phyloP scores from a whole-genome alignment of 37 sponge, comb jelly and placozoan species.

The Halisarca cf. caerulea region DNA sequence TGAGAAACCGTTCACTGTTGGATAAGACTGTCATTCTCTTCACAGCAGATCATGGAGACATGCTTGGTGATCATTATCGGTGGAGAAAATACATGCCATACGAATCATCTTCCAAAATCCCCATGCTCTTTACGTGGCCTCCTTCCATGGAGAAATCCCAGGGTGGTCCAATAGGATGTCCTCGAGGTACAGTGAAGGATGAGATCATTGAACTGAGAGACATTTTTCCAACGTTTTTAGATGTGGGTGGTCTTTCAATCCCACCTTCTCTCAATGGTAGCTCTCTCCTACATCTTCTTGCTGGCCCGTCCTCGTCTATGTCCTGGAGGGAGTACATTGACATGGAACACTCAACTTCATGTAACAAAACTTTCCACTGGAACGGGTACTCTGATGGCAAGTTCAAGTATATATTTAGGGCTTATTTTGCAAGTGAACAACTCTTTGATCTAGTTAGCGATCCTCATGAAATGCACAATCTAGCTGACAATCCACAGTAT shows the following conservation, averaged over 20 bases:
- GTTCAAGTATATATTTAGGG: slow-evolving; percentile 61
- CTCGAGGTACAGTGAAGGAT: slow-evolving; percentile 37
- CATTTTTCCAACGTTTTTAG: slow-evolving; percentile 68
- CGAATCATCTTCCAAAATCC: slow-evolving; percentile 61
- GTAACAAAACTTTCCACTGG: slow-evolving; percentile 73
- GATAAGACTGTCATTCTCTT: slow-evolving; percentile 62
- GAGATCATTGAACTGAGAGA: slow-evolving; percentile 61
- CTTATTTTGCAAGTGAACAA: slow-evolving; percentile 70
- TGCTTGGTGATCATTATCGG: slow-evolving; percentile 77
- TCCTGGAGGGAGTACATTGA: slow-evolving; percentile 58
- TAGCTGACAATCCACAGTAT: slow-evolving; percentile 37
- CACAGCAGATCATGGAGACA: slow-evolving; percentile 79
- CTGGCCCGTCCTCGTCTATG: background rate
- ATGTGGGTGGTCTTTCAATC: slow-evolving; percentile 32
- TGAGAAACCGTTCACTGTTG: slow-evolving; percentile 28
- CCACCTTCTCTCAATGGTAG: slow-evolving; percentile 52
- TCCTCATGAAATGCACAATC: slow-evolving; percentile 49
- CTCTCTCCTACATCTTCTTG: slow-evolving; percentile 30
- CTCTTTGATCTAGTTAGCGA: slow-evolving; percentile 60
- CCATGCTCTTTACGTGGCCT: slow-evolving; percentile 66
- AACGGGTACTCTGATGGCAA: slow-evolving; percentile 69
- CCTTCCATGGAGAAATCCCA: slow-evolving; percentile 15
- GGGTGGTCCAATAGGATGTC: slow-evolving; percentile 26
- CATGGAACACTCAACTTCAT: slow-evolving; percentile 62
- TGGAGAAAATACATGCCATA: slow-evolving; percentile 68